Base-by-base conservation (phyloP, 2,888 invertebrate species). In the Lysandra coridon region DNA sequence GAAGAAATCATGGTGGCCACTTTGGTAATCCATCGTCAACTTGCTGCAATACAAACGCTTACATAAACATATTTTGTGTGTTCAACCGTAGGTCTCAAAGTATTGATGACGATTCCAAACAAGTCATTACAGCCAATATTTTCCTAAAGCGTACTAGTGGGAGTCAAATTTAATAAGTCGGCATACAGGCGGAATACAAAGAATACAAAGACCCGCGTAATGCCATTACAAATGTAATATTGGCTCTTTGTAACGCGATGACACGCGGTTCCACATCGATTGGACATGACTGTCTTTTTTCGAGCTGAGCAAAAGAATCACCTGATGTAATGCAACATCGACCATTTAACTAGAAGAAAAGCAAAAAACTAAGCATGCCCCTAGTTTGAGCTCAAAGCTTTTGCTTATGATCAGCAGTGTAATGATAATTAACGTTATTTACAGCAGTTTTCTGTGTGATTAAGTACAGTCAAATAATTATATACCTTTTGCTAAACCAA, bases 91-190 rank as follows among this genome's bases (percentile, higher is more conserved):
- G 44, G 7, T 7, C 44, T 53, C 14, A 53, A 53, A 57, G 14
- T 69, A 69, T 69, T 69, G 7, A 62, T 7, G n/a, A 23, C 17
- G 37, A 17, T 37, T 33, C 73, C 17, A 37, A 33, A 49, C 49
- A 49, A 44, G 10, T 6, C 6, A 40, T 74, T 44, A 44, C n/a
- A 40, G 40, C 23, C 2, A 44, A 69, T 69, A 14, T 23, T 44
- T n/a, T n/a, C 10, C 23, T 10, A 44, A 74, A 40, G n/a, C 23
- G 73, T 73, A 6, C 37, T 40, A 6, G 17, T 7, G 74, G 4
- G 40, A 74, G 74, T 44, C 74, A 44, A 74, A 74, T 44, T 74
- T 44, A 74, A 74, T 74, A 74, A 74, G 74, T 74, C 44, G 7
- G n/a, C 4, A 10, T 40, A 74, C 74, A 30, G 74, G 44, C 40